Base-by-base conservation (phyloP, 2,113 vertebrate genomes). In the Istiophorus platypterus region DNA sequence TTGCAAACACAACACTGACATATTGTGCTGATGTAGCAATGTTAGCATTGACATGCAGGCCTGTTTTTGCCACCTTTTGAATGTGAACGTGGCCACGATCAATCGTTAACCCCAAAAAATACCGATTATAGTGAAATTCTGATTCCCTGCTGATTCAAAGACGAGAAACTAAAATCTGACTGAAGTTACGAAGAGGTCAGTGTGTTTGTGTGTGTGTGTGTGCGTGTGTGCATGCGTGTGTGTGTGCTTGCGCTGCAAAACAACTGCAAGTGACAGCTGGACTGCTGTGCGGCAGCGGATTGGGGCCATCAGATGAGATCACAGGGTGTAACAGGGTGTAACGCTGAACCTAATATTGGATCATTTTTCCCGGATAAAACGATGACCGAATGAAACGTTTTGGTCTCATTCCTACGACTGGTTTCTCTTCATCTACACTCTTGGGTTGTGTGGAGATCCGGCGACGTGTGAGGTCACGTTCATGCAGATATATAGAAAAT, bases 181-280 rank as follows among this genome's bases (percentile, higher is more conserved):
- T 0, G 0, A 17, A 29, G 72, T 67, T 52, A 34, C 7, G 45
- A 56, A n/a, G 69, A 73, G 34, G 45, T 31, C 65, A 69, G 20
- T n/a, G 15, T 29, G n/a, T n/a, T n/a, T n/a, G n/a, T n/a, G n/a
- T 54, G 24, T 41, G 29, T 41, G n/a, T 76, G 67, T 62, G 42
- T 57, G 26, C 66, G 63, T 56, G 69, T 74, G 63, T 63, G 68
- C 68, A 27, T 47, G 47, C 52, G 56, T 63, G 72, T 45, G 45
- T 74, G 45, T 62, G 63, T 58, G 80, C 15, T 1, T 10, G 42
- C 15, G 29, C 18, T 7, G 9, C 34, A 54, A 63, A 45, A 73
- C 1, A 56, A 79, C 74, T 69, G 78, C 69, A 78, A 79, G 76
- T 80, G 81, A 64, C 82, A 87, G 80, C 80, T 84, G 82, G 72